A percentile compares a stretch with the other conserved stretches of the same genome.
Conservation (phyloP, 1,140 invertebrate species). For the Rhynchophorus ferrugineus region DNA sequence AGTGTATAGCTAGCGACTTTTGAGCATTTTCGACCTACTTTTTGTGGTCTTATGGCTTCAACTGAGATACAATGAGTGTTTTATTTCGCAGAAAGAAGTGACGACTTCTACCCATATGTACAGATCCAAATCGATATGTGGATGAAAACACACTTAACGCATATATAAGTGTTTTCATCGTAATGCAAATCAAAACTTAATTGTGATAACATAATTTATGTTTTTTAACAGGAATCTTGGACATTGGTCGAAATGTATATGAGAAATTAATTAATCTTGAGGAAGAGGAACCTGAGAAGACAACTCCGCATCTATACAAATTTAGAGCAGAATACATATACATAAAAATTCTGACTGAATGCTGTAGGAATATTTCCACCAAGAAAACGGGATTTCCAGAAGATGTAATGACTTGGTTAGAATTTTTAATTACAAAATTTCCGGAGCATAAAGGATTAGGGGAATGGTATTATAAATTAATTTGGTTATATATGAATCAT, state of each 20-base stretch:
- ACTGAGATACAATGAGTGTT: too few species aligned
- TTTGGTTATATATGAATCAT: slow-evolving; percentile 9
- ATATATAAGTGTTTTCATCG: too few species aligned
- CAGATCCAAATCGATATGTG: too few species aligned
- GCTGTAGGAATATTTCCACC: slow-evolving; percentile 7
- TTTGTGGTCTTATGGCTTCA: too few species aligned
- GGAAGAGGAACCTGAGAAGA: neutral
- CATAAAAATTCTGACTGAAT: slow-evolving; percentile 4
- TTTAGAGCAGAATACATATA: slow-evolving; percentile 24
- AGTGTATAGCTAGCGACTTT: too few species aligned
- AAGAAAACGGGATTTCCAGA: slow-evolving; percentile 10
- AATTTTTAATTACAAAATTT: slow-evolving; percentile 20
- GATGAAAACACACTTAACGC: too few species aligned
- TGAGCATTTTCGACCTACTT: too few species aligned
- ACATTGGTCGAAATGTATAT: slow-evolving; percentile 4
- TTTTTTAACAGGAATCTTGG: slow-evolving; percentile 11
- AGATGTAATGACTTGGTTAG: slow-evolving; percentile 23
- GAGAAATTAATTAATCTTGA: neutral
- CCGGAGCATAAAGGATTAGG: slow-evolving; percentile 7
- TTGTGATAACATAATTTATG: too few species aligned
- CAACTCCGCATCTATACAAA: slow-evolving; percentile 18
- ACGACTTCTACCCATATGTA: too few species aligned
- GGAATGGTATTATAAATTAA: slow-evolving; percentile 5
- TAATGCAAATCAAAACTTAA: too few species aligned
- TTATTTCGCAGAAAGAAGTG: too few species aligned